Base-by-base conservation (phyloP, 2,888 invertebrate species). In the Agapostemon virescens region DNA sequence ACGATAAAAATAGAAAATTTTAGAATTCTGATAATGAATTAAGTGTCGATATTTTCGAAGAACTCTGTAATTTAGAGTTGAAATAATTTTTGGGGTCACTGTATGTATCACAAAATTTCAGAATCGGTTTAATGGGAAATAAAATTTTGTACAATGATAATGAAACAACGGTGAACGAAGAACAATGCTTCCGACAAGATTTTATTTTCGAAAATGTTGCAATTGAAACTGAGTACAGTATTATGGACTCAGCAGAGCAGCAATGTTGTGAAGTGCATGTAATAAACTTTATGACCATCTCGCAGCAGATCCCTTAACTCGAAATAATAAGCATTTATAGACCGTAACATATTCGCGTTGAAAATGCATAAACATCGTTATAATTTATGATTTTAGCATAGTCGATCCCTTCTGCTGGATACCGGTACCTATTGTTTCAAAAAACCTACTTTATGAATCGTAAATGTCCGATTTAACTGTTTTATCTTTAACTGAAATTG, bases 281-380 rank as follows among this genome's bases (percentile, higher is more conserved):
- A 42, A 30, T 52, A 20, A 64, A 52, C 52, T 84, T 86, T 86
- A 82, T 69, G 49, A 23, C 64, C 38, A 11, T 42, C 78, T 68
- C 73, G 67, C 58, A 77, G 73, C 68, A 26, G 55, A 76, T 45
- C 55, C 67, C 75, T 73, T 38, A 71, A 33, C 61, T 64, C 49
- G 49, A 78, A 66, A 86, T 79, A 82, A 85, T 86, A 71, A 83
- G 77, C 81, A 67, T 87, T 87, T 87, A 85, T 81, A 73, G 80
- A 77, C 77, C 77, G 74, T 84, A 85, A 86, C 72, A 68, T 55
- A 72, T 77, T 38, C 74, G 17, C 36, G 42, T 79, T 52, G 52
- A 77, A 72, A 63, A 49, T 30, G 61, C 76, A 76, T 77, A 78
- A 87, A 86, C 63, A 71, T 79, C 74, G 11, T n/a, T 45, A 30